phyloP scores from a whole-genome alignment of 2,113 vertebrate genomes.

The Sciurus niger region DNA sequence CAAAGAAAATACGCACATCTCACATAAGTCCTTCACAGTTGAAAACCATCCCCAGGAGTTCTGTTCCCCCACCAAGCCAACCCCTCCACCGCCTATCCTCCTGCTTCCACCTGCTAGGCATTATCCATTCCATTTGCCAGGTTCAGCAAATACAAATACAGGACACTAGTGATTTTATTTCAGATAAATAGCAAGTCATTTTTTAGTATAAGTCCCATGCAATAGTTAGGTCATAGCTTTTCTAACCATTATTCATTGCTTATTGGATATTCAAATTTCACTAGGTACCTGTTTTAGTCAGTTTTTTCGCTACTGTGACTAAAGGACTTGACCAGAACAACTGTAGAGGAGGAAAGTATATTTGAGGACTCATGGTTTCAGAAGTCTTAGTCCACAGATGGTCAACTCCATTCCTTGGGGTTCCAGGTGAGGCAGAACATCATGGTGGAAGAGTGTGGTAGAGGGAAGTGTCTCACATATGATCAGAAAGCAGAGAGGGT shows the following conservation, averaged over 20 bases:
- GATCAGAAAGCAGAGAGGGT: no score
- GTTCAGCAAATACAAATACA: neutral
- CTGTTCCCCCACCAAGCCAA: neutral
- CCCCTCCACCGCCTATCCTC: no score
- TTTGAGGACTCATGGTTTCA: no score
- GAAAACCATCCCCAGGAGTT: neutral
- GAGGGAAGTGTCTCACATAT: no score
- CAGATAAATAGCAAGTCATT: neutral
- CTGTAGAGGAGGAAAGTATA: no score
- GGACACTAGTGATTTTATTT: neutral
- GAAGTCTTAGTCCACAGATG: no score
- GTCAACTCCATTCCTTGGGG: no score
- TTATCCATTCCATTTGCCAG: neutral
- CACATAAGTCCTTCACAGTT: neutral
- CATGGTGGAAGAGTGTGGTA: no score
- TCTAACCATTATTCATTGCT: neutral
- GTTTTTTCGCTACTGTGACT: no score
- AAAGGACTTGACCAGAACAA: no score
- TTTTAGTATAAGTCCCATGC: neutral
- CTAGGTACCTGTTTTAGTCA: neutral
- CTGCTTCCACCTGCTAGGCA: neutral
- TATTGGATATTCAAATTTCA: slow-evolving; percentile 23
- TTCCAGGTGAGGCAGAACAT: no score
- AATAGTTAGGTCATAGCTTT: neutral
- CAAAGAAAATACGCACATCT: neutral